Conservation (phyloP, 2,888 invertebrate species). For the Synergus gifuensis region DNA sequence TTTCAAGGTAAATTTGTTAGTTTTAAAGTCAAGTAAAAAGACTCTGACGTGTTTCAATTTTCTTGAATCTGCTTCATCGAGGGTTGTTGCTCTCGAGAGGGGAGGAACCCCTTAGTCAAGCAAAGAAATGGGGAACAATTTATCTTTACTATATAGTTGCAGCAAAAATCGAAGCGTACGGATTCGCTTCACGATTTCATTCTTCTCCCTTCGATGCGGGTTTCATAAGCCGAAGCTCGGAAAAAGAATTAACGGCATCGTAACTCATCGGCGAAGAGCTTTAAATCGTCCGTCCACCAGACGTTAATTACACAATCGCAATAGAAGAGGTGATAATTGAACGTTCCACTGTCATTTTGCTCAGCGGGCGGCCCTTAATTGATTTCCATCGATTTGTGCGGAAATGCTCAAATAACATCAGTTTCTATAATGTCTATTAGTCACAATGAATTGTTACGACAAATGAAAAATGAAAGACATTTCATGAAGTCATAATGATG, state of each 20-base stretch:
- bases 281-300: neutral
- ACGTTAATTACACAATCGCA: slow-evolving; percentile 8
- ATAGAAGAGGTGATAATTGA: slow-evolving; percentile 31
- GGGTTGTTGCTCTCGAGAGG: neutral
- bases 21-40: no score
- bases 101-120: neutral
- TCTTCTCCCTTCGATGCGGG: neutral
- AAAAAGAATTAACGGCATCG: neutral
- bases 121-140: neutral
- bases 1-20: no score
- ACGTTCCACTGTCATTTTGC: slow-evolving; percentile 33
- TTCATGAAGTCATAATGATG: no score
- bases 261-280: neutral
- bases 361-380: neutral
- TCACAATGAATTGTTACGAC: no score
- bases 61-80: neutral
- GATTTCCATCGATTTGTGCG: neutral
- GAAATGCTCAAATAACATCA: neutral
- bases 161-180: neutral
- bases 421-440: neutral
- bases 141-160: neutral
- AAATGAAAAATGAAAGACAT: no score
- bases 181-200: neutral
- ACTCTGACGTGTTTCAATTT: neutral
- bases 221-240: neutral